phyloP scores from a whole-genome alignment of 2,888 invertebrate genomes.

The Oscheius onirici region DNA sequence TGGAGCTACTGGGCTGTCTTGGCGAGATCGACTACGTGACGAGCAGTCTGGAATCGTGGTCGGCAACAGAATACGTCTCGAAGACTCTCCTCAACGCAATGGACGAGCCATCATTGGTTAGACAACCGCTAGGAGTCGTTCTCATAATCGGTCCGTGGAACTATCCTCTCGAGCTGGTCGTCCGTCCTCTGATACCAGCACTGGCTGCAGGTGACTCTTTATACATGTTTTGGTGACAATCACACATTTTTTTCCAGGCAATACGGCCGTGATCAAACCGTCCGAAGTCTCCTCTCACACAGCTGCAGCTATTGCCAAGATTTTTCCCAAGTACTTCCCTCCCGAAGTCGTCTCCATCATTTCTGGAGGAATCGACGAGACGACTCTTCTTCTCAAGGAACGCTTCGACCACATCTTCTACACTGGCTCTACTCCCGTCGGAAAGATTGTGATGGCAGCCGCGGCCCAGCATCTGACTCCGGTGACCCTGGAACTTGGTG shows the following conservation, averaged over 20 bases:
- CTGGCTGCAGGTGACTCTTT: conserved; percentile 55
- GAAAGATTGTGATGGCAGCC: conserved; percentile 86
- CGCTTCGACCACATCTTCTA: conserved; percentile 95
- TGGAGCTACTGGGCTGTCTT: conserved; percentile 5
- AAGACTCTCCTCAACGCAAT: conserved; percentile 69
- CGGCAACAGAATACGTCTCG: conserved; percentile 42
- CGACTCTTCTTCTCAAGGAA: conserved; percentile 83
- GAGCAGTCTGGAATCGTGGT: conserved; percentile 58
- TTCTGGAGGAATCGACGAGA: conserved; percentile 85
- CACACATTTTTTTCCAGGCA: too few relatives aligned
- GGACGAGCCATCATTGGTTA: conserved; percentile 55
- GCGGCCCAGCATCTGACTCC: conserved; percentile 91
- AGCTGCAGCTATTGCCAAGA: conserved; percentile 50
- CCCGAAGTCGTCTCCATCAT: conserved; percentile 71
- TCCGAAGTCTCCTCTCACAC: conserved; percentile 62
- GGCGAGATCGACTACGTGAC: conserved; percentile 60
- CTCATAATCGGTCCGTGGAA: conserved; percentile 91
- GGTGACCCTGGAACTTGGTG: conserved; percentile 88
- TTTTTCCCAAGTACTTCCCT: conserved; percentile 62
- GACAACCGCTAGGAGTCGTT: conserved; percentile 85
- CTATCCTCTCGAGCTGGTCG: conserved; percentile 79
- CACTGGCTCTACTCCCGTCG: conserved; percentile 86
- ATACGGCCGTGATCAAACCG: conserved; percentile 67
- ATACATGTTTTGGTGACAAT: too few relatives aligned
- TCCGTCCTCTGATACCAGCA: conserved; percentile 62